phyloP scores from a whole-genome alignment of 2,113 vertebrate species.

The Gnathonemus echidnorhynchus region DNA sequence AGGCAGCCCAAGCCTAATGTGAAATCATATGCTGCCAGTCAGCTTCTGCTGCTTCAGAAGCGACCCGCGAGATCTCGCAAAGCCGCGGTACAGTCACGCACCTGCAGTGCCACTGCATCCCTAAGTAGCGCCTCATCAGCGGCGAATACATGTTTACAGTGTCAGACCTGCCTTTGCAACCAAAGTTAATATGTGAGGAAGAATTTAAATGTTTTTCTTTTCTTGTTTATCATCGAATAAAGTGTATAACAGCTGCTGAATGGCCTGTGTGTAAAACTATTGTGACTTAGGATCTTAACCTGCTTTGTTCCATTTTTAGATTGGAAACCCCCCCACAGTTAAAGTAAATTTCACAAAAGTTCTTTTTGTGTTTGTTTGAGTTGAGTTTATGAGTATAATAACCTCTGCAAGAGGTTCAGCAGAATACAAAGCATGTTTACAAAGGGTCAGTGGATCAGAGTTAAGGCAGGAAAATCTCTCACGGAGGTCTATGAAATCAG shows the following conservation, averaged over 20 bases:
- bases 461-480: neutral
- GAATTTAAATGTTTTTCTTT: neutral
- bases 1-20: neutral
- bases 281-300: neutral
- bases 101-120: neutral
- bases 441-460: neutral
- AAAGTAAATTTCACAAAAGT: neutral
- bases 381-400: neutral
- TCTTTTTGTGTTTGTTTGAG: neutral
- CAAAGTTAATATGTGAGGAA: neutral
- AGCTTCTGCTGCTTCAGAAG: neutral
- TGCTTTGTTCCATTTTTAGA: neutral
- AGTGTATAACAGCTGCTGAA: neutral
- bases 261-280: neutral
- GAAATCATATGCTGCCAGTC: neutral
- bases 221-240: conserved; percentile 8
- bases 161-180: neutral
- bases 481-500: neutral
- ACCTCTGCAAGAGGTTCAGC: neutral
- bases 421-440: neutral
- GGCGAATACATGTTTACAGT: conserved; percentile 9
- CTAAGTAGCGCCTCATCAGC: neutral
- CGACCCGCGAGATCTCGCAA: neutral
- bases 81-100: neutral
- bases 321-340: neutral